phyloP scores from a whole-genome alignment of 2,797 vertebrate species.

The Pantherophis alleghaniensis region DNA sequence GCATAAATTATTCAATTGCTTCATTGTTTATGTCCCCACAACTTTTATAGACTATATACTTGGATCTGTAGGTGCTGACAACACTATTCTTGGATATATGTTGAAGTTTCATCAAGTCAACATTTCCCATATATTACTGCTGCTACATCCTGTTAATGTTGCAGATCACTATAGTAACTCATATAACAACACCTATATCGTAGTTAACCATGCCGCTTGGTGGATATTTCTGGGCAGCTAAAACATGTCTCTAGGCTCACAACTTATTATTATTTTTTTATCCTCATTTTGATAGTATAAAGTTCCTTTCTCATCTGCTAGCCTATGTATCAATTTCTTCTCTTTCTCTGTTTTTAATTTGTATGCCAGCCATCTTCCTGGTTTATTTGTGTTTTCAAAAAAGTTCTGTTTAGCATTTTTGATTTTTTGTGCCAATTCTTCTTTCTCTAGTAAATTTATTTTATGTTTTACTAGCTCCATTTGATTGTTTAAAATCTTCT shows the following conservation, averaged over 20 bases:
- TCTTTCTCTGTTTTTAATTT: too few relatives aligned
- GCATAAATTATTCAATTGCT: neutral
- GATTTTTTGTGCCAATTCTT: too few relatives aligned
- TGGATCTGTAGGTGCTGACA: neutral
- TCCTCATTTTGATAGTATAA: too few relatives aligned
- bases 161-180: neutral
- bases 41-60: neutral
- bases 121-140: neutral
- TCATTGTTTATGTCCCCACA: neutral
- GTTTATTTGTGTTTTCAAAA: too few relatives aligned
- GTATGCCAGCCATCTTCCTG: too few relatives aligned
- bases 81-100: neutral
- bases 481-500: too few relatives aligned
- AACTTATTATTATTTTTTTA: neutral
- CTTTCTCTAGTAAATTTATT: too few relatives aligned
- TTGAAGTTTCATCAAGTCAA: neutral
- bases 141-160: neutral
- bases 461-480: too few relatives aligned
- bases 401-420: too few relatives aligned
- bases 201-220: neutral
- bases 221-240: neutral
- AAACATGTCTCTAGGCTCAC: neutral
- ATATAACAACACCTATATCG: neutral
- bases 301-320: too few relatives aligned
- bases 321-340: too few relatives aligned